These are phyloP conservation scores for Tenthredo scrophulariae DNA, from an alignment of 2,888 invertebrate genomes.

Conservation along the genomic window DNA sequence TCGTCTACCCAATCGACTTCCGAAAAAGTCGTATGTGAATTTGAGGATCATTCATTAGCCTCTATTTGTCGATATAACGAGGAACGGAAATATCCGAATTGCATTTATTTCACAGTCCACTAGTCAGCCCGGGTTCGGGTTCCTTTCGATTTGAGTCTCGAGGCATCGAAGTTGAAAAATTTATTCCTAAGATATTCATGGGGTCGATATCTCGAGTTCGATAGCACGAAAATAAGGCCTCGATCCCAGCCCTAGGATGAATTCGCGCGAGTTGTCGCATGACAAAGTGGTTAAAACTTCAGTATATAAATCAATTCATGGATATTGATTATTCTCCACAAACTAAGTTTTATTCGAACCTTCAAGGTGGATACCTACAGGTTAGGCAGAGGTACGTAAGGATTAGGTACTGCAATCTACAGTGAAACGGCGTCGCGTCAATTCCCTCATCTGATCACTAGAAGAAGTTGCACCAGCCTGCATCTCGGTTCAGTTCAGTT, in stretches of 20 bases:
- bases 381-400: neutral
- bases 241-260: neutral
- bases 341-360: neutral
- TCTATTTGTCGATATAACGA: slow-evolving; percentile 17
- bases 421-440: neutral
- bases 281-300: neutral
- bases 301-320: neutral
- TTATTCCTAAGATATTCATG: neutral
- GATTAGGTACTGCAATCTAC: neutral
- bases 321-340: neutral
- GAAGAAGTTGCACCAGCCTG: slow-evolving; percentile 7
- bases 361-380: neutral
- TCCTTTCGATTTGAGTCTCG: slow-evolving; percentile 10
- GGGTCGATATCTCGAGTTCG: slow-evolving; percentile 18
- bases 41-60: neutral
- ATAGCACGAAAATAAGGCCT: neutral
- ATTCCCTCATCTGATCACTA: neutral
- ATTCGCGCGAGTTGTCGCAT: neutral
- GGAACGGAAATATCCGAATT: slow-evolving; percentile 43
- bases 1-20: neutral
- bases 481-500: slow-evolving; percentile 31
- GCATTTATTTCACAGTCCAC: slow-evolving; percentile 43
- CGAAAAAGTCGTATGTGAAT: neutral
- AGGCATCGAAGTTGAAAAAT: slow-evolving; percentile 25
- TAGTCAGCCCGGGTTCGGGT: neutral